Conservation (phyloP, 2,113 vertebrate species). For the Hypocryptadius cinnamomeus region DNA sequence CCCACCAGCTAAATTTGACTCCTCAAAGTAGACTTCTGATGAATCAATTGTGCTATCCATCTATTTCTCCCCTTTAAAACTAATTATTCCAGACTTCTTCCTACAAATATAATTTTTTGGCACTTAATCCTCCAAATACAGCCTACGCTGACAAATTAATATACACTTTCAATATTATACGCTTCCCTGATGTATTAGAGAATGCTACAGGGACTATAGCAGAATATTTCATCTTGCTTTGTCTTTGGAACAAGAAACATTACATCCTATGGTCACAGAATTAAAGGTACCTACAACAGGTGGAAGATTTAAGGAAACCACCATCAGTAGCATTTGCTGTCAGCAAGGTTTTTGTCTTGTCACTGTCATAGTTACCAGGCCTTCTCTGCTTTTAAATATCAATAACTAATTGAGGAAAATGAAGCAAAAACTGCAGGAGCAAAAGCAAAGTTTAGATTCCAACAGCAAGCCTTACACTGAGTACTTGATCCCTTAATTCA, state of each 20-base stretch:
- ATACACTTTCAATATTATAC: not conserved
- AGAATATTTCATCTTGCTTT: not conserved
- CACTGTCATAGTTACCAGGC: not conserved
- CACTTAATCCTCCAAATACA: not conserved
- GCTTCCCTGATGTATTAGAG: not conserved
- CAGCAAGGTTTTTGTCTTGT: not conserved
- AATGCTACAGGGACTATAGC: not conserved
- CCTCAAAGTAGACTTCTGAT: not conserved
- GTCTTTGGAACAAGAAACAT: not conserved
- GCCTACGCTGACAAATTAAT: not conserved
- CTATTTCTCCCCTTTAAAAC: not conserved
- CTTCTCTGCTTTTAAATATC: not conserved
- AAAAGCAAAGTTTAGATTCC: not conserved
- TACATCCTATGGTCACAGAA: not conserved
- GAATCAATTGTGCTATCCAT: not conserved
- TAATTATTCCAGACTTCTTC: not conserved
- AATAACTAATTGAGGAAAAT: not conserved
- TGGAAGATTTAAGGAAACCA: not conserved
- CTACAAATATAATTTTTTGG: not conserved
- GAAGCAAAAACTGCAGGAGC: not conserved
- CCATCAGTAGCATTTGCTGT: not conserved
- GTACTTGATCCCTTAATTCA: conserved; percentile 67
- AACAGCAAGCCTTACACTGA: conserved; percentile 60
- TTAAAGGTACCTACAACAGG: not conserved
- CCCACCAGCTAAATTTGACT: not conserved